Percentiles rank a stretch among this genome's conserved stretches.
These are phyloP conservation scores for Tinamus major DNA, from an alignment of 2,797 vertebrate genomes.

Conservation along the genomic window DNA sequence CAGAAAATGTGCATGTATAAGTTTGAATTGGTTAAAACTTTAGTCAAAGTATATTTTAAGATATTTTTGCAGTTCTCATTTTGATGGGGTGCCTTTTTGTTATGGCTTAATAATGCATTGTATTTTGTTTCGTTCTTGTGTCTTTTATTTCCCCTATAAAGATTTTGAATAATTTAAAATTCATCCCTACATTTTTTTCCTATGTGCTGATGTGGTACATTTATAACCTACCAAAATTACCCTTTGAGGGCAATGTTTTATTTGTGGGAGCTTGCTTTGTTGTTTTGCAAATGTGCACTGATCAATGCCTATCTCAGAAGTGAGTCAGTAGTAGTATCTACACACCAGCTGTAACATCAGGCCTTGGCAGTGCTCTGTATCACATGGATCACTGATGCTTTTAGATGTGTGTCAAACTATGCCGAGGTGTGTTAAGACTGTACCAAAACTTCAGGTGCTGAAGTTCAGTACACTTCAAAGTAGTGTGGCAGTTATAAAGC, in stretches of 20 bases:
- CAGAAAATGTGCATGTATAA: neutral
- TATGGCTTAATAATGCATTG: neutral
- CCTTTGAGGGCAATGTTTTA: neutral
- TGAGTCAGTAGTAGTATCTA: neutral
- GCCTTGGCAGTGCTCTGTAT: slow-evolving; percentile 21
- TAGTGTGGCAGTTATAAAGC: slow-evolving; percentile 15
- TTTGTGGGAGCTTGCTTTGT: slow-evolving; percentile 6
- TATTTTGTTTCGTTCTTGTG: slow-evolving; percentile 7
- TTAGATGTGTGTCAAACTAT: neutral
- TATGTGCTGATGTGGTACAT: neutral
- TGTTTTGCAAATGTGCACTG: neutral
- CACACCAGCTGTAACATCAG: neutral
- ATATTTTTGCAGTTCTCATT: slow-evolving; percentile 24
- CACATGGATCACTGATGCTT: neutral
- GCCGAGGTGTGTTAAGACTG: neutral
- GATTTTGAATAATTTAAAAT: slow-evolving; percentile 11
- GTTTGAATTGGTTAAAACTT: neutral
- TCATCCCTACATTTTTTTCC: neutral
- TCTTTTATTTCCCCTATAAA: neutral
- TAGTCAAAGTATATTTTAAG: neutral
- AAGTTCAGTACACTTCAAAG: neutral
- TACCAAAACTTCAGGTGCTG: neutral
- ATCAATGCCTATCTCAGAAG: neutral
- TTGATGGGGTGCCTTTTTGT: slow-evolving; percentile 50
- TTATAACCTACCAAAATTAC: neutral